Percentiles rank a stretch among this genome's conserved stretches.
Conservation (phyloP, 2,797 vertebrate species). For the Neosilurus mollespiculum region DNA sequence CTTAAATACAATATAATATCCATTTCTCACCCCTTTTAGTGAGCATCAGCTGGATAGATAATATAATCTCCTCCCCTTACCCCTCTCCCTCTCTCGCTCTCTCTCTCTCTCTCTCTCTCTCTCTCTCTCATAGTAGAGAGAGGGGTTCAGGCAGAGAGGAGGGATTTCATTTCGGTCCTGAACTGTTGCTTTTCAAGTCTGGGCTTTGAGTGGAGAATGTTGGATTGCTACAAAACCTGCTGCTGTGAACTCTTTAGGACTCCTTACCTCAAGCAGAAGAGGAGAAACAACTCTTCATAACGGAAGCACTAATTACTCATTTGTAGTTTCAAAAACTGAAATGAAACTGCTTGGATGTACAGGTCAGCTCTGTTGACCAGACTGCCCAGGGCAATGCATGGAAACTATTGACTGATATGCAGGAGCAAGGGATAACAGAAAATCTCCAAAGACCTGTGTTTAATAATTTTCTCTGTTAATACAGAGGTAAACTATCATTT, state of each 20-base stretch:
- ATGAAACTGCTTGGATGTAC: conserved; percentile 21
- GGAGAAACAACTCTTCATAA: conserved; percentile 18
- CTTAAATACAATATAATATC: conserved; percentile 2
- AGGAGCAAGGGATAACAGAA: conserved; percentile 12
- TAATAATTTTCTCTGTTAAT: conserved; percentile 12
- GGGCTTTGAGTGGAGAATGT: conserved; percentile 40
- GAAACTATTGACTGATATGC: conserved; percentile 18
- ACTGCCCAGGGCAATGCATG: background rate
- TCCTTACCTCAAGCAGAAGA: conserved; percentile 7
- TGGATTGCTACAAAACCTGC: conserved; percentile 44
- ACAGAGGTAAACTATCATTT: conserved; percentile 36
- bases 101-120: conserved; percentile 27
- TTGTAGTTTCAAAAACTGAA: conserved; percentile 31
- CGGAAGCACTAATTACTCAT: conserved; percentile 12
- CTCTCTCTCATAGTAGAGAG: conserved; percentile 41
- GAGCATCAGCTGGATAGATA: conserved; percentile 21
- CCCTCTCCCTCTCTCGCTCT: conserved; percentile 45
- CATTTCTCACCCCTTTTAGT: conserved; percentile 13
- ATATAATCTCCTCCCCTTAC: conserved; percentile 48
- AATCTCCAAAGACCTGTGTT: conserved; percentile 11
- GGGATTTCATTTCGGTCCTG: conserved; percentile 69
- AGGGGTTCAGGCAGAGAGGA: conserved; percentile 47
- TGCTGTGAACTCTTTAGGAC: conserved; percentile 52
- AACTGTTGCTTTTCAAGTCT: conserved; percentile 69
- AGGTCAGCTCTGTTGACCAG: conserved; percentile 16